Conservation (phyloP, 2,888 invertebrate genomes). For the Camponotus fellah region DNA sequence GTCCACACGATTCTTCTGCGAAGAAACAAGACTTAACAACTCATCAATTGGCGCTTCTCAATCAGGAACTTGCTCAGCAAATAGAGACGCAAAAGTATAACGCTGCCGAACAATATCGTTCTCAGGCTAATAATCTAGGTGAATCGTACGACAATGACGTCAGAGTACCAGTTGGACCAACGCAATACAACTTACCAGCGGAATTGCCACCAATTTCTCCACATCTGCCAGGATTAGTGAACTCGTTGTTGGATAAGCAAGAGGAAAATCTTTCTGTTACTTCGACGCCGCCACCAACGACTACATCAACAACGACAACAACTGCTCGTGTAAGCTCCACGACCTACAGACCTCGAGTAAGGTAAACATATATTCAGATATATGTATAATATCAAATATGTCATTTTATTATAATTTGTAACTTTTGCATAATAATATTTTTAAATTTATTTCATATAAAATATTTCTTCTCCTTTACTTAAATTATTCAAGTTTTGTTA, state of each 20-base stretch:
- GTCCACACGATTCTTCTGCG: constrained; percentile 54
- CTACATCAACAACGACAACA: constrained; percentile 73
- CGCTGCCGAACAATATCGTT: constrained; percentile 54
- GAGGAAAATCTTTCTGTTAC: constrained; percentile 73
- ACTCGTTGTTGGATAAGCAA: constrained; percentile 87
- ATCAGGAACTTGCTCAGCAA: constrained; percentile 65
- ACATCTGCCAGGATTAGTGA: constrained; percentile 88
- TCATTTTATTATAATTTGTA: constrained; percentile 10
- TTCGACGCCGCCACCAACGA: constrained; percentile 73
- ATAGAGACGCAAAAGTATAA: constrained; percentile 62
- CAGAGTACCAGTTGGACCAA: constrained; percentile 79
- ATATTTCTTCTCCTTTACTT: background rate
- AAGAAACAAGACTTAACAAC: constrained; percentile 64
- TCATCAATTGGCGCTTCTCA: constrained; percentile 64
- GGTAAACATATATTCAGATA: constrained; percentile 75
- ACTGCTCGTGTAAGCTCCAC: constrained; percentile 74
- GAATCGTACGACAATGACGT: constrained; percentile 66
- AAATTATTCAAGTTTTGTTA: background rate
- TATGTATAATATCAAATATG: background rate
- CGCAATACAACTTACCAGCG: constrained; percentile 87
- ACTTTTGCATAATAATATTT: background rate
- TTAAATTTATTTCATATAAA: background rate
- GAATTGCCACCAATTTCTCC: constrained; percentile 88
- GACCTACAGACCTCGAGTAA: constrained; percentile 77
- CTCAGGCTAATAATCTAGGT: constrained; percentile 35